These are phyloP conservation scores for Chironomus riparius DNA, from an alignment of 2,888 invertebrate species.

Conservation along the genomic window DNA sequence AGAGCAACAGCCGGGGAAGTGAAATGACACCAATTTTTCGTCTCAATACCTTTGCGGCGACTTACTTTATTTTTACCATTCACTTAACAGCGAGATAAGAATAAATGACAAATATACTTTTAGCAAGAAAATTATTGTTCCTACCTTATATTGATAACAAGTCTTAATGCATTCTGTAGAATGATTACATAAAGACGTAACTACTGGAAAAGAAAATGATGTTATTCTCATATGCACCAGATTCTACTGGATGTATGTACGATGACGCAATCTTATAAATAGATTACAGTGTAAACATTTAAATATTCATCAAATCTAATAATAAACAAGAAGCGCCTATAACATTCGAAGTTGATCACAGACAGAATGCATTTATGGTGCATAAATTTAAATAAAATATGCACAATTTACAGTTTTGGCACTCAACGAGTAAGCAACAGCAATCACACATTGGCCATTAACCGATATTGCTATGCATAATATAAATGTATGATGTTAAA, in stretches of 20 bases:
- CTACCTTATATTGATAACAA: too few species aligned
- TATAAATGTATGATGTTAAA: background rate
- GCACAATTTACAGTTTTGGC: slow-evolving; percentile 22
- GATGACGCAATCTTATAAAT: background rate
- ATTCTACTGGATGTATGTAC: background rate
- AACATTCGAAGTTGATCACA: background rate
- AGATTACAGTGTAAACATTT: background rate
- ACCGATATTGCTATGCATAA: slow-evolving; percentile 11
- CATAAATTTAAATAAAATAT: slow-evolving; percentile 2
- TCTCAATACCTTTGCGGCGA: background rate
- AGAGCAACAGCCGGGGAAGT: background rate
- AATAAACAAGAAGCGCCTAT: background rate
- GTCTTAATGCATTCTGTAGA: too few species aligned
- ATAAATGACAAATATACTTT: background rate
- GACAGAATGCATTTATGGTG: background rate
- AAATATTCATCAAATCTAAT: background rate
- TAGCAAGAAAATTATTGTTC: background rate
- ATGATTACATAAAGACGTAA: too few species aligned
- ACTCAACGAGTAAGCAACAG: background rate
- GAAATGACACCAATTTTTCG: background rate
- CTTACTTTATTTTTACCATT: background rate
- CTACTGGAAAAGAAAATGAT: too few species aligned
- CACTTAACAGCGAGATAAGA: background rate
- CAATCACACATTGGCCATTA: slow-evolving; percentile 3
- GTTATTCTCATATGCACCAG: background rate